These are phyloP conservation scores for Petrocephalus zakoni DNA, from an alignment of 2,113 vertebrate genomes.

Conservation along the genomic window DNA sequence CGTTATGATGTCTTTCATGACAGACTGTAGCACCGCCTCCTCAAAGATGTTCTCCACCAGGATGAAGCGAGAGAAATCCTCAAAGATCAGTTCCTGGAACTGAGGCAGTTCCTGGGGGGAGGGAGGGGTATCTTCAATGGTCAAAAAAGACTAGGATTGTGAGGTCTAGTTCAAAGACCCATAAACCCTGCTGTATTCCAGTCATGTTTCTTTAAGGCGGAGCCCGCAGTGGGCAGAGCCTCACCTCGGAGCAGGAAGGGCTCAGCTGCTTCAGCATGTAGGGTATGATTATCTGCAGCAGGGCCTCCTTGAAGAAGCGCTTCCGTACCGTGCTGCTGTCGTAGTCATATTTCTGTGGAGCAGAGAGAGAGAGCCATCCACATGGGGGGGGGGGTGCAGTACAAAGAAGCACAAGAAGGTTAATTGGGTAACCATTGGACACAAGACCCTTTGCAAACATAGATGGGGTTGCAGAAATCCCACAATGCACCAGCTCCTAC, in stretches of 20 bases:
- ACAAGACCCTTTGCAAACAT: background rate
- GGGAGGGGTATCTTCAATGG: background rate
- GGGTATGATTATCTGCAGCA: slow-evolving; percentile 91
- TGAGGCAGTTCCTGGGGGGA: slow-evolving; percentile 72
- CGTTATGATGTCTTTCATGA: slow-evolving; percentile 92
- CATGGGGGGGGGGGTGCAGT: background rate
- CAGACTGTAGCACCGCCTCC: slow-evolving; percentile 87
- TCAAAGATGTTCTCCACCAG: slow-evolving; percentile 87
- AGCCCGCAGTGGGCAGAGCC: slow-evolving; percentile 6
- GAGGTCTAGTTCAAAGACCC: background rate
- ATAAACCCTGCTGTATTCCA: background rate
- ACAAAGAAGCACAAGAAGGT: background rate
- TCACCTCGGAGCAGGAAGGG: slow-evolving; percentile 74
- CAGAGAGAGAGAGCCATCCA: background rate
- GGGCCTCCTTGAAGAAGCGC: slow-evolving; percentile 88
- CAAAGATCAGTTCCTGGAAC: slow-evolving; percentile 91
- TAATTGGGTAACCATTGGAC: background rate
- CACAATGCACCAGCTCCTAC: background rate
- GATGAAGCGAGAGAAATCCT: slow-evolving; percentile 85
- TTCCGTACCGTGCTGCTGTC: slow-evolving; percentile 94
- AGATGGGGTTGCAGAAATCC: background rate
- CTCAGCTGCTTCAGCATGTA: slow-evolving; percentile 88
- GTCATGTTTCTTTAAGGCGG: background rate
- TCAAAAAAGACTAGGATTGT: background rate
- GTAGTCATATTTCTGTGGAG: slow-evolving; percentile 82